These are phyloP conservation scores for Phymatocera aterrima DNA, from an alignment of 2,888 invertebrate genomes.

Conservation along the genomic window DNA sequence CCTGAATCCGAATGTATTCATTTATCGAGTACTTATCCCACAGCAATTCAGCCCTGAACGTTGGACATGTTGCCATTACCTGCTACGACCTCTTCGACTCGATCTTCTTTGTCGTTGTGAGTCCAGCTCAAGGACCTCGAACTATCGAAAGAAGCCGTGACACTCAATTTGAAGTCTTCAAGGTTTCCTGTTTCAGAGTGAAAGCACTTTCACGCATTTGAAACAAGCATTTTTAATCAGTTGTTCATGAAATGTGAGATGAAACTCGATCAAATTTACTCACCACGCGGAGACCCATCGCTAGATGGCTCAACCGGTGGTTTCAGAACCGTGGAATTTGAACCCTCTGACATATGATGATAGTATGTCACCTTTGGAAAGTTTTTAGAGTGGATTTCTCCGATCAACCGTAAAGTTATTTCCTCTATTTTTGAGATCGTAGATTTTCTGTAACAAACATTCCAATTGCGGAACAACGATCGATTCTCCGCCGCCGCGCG, in stretches of 20 bases:
- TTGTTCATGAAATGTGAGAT: neutral
- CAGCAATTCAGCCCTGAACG: neutral
- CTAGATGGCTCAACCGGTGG: neutral
- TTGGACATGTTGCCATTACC: neutral
- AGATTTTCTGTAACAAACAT: neutral
- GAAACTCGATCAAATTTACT: neutral
- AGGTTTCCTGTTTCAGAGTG: neutral
- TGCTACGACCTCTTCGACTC: neutral
- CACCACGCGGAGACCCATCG: neutral
- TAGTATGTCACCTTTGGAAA: slow-evolving; percentile 29
- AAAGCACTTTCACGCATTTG: neutral
- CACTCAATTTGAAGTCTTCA: neutral
- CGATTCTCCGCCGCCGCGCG: too few species aligned
- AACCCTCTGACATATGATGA: neutral
- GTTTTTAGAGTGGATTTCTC: neutral
- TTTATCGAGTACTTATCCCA: too few species aligned
- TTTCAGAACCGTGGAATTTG: neutral
- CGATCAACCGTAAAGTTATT: neutral
- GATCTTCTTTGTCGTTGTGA: slow-evolving; percentile 16
- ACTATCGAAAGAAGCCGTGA: neutral
- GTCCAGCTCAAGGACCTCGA: slow-evolving; percentile 25
- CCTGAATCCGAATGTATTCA: neutral
- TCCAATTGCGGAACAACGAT: neutral
- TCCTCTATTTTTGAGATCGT: slow-evolving; percentile 20
- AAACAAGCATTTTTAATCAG: neutral